Conservation (phyloP, 2,113 vertebrate species). For the Hipposideros armiger region DNA sequence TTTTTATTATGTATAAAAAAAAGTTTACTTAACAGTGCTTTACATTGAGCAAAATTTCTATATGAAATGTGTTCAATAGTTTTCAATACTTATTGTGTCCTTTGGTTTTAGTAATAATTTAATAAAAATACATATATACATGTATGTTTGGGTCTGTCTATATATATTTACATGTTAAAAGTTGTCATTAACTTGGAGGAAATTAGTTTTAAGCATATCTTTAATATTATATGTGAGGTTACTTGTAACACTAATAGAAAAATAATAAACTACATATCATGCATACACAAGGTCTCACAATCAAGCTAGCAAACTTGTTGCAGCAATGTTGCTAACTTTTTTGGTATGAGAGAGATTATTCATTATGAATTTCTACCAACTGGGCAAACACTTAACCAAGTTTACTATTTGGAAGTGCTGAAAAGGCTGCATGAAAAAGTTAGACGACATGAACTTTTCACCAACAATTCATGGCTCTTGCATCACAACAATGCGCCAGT, state of each 20-base stretch:
- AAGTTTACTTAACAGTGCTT: neutral
- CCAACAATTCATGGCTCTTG: no score
- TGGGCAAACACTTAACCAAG: no score
- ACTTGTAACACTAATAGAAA: neutral
- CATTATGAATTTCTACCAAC: no score
- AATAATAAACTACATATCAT: neutral
- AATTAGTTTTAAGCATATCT: neutral
- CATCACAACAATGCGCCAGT: no score
- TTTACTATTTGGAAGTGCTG: no score
- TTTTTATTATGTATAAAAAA: constrained; percentile 12
- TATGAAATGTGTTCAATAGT: neutral
- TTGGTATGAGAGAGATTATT: no score
- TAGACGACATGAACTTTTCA: no score
- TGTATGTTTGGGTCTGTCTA: neutral
- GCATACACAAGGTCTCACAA: no score
- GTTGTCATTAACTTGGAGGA: neutral
- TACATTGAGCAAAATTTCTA: constrained; percentile 7
- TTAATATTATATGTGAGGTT: neutral
- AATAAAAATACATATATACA: neutral
- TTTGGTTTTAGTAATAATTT: neutral
- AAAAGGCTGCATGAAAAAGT: no score
- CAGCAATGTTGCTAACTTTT: no score
- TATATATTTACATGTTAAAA: neutral
- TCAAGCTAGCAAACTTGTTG: no score
- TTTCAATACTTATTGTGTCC: neutral